Conservation (phyloP, 1,140 invertebrate genomes). For the Saccostrea cuccullata region DNA sequence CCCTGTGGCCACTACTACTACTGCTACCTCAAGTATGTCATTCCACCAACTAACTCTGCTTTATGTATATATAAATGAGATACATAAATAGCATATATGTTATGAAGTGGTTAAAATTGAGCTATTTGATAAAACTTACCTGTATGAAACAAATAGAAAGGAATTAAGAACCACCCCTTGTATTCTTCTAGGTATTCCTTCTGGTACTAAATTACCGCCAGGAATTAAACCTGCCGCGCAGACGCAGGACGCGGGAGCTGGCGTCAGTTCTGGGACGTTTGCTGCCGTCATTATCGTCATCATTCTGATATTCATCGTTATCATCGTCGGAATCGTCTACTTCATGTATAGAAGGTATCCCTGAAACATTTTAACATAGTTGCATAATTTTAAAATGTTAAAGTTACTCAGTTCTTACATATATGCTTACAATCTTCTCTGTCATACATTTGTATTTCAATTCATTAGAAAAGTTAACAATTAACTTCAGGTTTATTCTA, state of each 20-base stretch:
- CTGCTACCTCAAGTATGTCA: neutral
- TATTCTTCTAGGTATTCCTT: neutral
- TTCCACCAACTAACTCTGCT: neutral
- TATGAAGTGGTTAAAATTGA: too few relatives aligned
- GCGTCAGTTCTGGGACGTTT: conserved; percentile 1
- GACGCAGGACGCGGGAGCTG: neutral
- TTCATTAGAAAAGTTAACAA: too few relatives aligned
- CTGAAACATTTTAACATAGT: neutral
- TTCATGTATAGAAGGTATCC: conserved; percentile 23
- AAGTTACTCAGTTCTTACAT: too few relatives aligned
- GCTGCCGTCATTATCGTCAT: neutral
- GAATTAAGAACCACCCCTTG: too few relatives aligned
- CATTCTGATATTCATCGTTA: conserved; percentile 1
- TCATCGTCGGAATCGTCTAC: neutral
- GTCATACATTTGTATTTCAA: too few relatives aligned
- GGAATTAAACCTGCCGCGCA: neutral
- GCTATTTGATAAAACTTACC: too few relatives aligned
- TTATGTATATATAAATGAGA: too few relatives aligned
- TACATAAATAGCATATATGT: too few relatives aligned
- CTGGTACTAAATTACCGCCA: neutral
- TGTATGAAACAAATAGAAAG: too few relatives aligned
- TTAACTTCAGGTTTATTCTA: too few relatives aligned
- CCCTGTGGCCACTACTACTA: neutral
- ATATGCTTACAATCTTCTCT: too few relatives aligned
- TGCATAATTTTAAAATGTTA: neutral